phyloP scores from a whole-genome alignment of 2,888 invertebrate species.

The Venustoraphidia nigricollis region DNA sequence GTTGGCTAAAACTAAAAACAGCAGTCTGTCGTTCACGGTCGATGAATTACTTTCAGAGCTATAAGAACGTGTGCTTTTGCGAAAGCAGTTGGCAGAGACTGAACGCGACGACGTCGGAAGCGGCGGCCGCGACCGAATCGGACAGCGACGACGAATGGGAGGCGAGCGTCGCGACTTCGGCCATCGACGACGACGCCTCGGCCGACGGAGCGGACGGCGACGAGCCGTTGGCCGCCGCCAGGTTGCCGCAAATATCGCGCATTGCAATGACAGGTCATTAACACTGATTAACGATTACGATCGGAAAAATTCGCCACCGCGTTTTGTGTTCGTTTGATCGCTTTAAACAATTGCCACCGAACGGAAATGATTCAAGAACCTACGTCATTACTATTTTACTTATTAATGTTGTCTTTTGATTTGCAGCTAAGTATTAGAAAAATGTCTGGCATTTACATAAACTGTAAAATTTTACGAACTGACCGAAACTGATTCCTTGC shows the following conservation, averaged over 20 bases:
- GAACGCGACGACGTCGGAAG: not conserved
- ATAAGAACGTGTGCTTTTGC: conserved; percentile 1
- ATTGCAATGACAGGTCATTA: conserved; percentile 1
- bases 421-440: too few species aligned
- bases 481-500: too few species aligned
- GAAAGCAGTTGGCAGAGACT: too few species aligned
- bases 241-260: conserved; percentile 3
- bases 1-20: not conserved
- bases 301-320: too few species aligned
- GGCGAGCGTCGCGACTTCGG: not conserved
- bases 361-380: too few species aligned
- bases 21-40: not conserved
- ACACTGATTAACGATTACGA: not conserved
- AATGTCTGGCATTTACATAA: too few species aligned
- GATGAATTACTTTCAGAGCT: not conserved
- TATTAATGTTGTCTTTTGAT: too few species aligned
- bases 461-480: too few species aligned
- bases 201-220: not conserved
- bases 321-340: too few species aligned
- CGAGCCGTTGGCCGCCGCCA: not conserved
- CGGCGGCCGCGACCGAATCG: not conserved
- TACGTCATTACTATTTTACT: too few species aligned
- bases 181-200: not conserved
- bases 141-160: not conserved
- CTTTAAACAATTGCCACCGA: too few species aligned